Base-by-base conservation (phyloP, 1,140 invertebrate genomes). In the Monochamus saltuarius region DNA sequence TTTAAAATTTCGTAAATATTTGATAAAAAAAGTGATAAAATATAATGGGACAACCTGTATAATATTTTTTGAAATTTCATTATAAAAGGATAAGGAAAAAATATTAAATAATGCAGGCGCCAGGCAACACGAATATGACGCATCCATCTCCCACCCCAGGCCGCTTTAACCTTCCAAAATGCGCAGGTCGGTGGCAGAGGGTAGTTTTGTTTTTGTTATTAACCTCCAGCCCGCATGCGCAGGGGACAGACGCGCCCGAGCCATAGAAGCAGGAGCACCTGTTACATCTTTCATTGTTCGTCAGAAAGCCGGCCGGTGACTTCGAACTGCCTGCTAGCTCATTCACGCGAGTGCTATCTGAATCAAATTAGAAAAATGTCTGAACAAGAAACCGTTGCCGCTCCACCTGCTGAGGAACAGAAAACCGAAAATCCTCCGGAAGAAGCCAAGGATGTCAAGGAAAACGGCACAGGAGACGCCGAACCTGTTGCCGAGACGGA, bases 391-490 rank as follows among this genome's bases (percentile, higher is more conserved):
- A 73, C 80, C n/a, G 78, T 77, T 68, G 76, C 80, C 56, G 78
- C 80, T 46, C 76, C 75, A 64, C 76, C 77, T 55, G 55, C 79
- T 73, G 53, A 79, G 74, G 67, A 80, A 77, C 72, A 82, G 77
- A 75, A 79, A 70, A 77, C 77, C 39, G 76, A 79, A 52, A 63
- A 62, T 4, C 74, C 77, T 13, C 78, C 79, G 34, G 71, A 75
- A 42, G 83, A 85, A 75, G 69, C 78, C 73, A 69, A 71, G 55
- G 71, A 75, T 43, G 69, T 77, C 14, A 80, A 79, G 56, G 80
- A 81, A 73, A 81, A 82, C 66, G 80, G 78, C 56, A 79, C 79
- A 10, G 80, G 76, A 59, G 67, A 70, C 7, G 76, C 78, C 73
- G 52, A 78, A 75, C 61, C 79, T 79, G 69, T 73, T 74, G 65